Evolutionary conservation across 2,113 vertebrate species (phyloP).

Genomic region (Platichthys flesus): DNA sequence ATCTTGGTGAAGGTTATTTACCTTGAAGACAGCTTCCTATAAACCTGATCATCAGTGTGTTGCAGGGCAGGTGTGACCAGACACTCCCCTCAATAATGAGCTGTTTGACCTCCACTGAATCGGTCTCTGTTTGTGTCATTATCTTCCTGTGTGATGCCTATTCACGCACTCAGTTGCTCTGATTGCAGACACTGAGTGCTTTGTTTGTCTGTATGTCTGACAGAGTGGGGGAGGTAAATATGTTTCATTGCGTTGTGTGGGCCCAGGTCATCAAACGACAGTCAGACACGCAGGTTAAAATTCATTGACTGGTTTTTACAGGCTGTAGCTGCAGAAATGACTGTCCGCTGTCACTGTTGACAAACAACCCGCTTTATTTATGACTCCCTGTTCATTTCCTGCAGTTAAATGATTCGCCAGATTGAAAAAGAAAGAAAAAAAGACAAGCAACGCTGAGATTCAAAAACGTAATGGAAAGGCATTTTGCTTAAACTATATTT

Average conservation of each 20-base stretch:
- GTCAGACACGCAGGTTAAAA: background rate
- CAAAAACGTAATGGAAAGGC: background rate
- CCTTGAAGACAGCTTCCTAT: background rate
- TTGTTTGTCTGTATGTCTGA: conserved; percentile 69
- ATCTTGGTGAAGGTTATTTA: background rate
- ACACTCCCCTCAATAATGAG: conserved; percentile 63
- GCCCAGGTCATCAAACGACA: conserved; percentile 35
- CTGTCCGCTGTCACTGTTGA: background rate
- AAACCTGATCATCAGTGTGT: conserved; percentile 1
- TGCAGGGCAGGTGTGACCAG: conserved; percentile 14
- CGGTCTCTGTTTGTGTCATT: conserved; percentile 65
- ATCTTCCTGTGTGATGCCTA: conserved; percentile 68
- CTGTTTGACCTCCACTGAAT: conserved; percentile 73
- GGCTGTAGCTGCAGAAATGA: background rate
- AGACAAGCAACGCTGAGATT: background rate
- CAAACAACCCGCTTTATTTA: background rate
- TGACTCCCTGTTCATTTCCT: background rate
- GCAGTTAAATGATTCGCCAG: background rate
- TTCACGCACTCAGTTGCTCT: conserved; percentile 71
- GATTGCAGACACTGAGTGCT: conserved; percentile 67
- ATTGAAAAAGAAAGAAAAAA: background rate
- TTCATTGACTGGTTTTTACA: conserved; percentile 11
- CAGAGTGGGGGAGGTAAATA: conserved; percentile 60
- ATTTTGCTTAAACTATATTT: no score
- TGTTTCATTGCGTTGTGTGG: conserved; percentile 57